Evolutionary conservation across 2,113 vertebrate species (phyloP).

Genomic region (Takifugu flavidus): DNA sequence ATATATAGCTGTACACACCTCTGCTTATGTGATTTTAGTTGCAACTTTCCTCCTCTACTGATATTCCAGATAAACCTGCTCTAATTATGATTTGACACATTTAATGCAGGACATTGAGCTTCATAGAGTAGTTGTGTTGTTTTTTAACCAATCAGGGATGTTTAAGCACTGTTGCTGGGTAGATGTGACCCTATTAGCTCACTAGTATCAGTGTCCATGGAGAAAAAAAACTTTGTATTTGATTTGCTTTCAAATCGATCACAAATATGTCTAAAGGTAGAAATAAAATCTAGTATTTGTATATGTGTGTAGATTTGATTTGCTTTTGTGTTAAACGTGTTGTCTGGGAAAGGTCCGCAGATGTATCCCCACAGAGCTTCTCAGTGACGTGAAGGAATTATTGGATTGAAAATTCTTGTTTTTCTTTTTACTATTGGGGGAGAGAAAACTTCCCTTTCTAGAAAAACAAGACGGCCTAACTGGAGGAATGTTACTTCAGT

Average conservation of each 20-base stretch:
- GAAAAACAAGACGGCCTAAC: too few relatives aligned
- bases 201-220: constrained; percentile 20
- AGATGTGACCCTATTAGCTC: constrained; percentile 54
- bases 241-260: constrained; percentile 57
- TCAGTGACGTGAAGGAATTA: too few relatives aligned
- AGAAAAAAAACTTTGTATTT: constrained; percentile 51
- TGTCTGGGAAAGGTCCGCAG: too few relatives aligned
- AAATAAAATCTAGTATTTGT: constrained; percentile 74
- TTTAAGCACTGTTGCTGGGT: constrained; percentile 70
- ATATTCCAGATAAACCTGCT: constrained; percentile 28
- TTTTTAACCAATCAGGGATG: constrained; percentile 73
- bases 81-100: constrained; percentile 35
- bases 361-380: too few relatives aligned
- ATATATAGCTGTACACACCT: constrained; percentile 51
- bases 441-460: too few relatives aligned
- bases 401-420: too few relatives aligned
- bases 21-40: constrained; percentile 36
- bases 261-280: constrained; percentile 69
- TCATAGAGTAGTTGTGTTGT: constrained; percentile 40
- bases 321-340: not conserved
- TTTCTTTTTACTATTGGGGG: too few relatives aligned
- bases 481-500: too few relatives aligned
- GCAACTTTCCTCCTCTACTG: constrained; percentile 29
- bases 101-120: constrained; percentile 50
- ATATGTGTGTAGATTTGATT: constrained; percentile 42